Evolutionary conservation across 2,888 invertebrate genomes (phyloP), one percentile per base, ranked within the genome.

Genomic region (Philopedon plagiatum): DNA sequence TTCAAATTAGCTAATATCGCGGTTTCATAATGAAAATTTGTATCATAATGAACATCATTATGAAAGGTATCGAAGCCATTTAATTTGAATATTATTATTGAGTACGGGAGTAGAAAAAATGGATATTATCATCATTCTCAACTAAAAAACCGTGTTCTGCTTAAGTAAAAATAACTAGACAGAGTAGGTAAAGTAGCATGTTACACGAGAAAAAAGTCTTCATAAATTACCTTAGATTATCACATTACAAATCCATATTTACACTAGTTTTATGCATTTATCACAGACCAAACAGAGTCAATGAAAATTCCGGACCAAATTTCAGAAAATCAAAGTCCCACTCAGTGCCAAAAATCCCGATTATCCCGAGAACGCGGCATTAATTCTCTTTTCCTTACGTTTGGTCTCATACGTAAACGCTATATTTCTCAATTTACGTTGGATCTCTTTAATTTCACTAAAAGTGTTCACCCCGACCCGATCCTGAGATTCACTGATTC

Each of bases 371-470:
- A 29, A 23, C 58, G 41, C 68, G 57, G 64, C 70, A 71, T 71
- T 71, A 71, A 64, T 64, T 64, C 64, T 44, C 61, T 63, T 73
- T 69, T 68, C 73, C 73, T 68, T 63, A 68, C 64, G 73, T 68
- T 69, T 46, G 73, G 64, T 64, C 73, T 68, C 73, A 73, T 73
- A 64, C 81, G 77, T 78, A 80, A 79, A 80, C 80, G 81, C 80
- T 77, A 83, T 83, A 83, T 82, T 83, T 83, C 83, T 83, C 83
- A 82, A 83, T 83, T 83, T 83, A 79, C 78, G 80, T 76, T 74
- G 62, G 56, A 67, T 39, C 69, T 82, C 83, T 83, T 84, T 84
- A 84, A 84, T 84, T 83, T 83, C 82, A 80, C 83, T 83, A 84
- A 84, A 84, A 83, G 83, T 81, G 73, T 71, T 69, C 65, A 73